Base-by-base conservation (phyloP, 2,113 vertebrate genomes). In the Oreotragus oreotragus region DNA sequence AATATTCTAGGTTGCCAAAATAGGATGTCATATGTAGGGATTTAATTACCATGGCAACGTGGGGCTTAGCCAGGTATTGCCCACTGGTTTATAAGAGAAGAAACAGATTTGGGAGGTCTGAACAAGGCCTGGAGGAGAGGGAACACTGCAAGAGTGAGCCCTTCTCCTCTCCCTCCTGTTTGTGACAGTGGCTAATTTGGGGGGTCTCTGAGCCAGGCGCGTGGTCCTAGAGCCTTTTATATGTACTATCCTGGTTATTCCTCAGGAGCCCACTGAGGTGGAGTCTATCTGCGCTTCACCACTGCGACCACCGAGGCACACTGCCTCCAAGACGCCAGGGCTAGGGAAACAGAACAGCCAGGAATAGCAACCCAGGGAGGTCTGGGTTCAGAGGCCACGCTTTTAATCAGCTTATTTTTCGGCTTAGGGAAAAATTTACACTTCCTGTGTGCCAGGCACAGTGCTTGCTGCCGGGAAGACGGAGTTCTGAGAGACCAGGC, bases 121-220 rank as follows among this genome's bases (percentile, higher is more conserved):
- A 60, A 45, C 5, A 49, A 28, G 43, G 11, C 25, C 19, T 55
- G 30, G 64, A 28, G 14, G 25, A 12, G 53, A 30, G 3, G 1
- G 6, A 14, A 23, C 1, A 64, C n/a, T 45, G 2, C 0, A 88
- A 5, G 1, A 9, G 27, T 1, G 27, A 1, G 6, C 1, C 17
- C 3, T 77, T 23, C 10, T 51, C 27, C n/a, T 80, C 49, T 25
- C 43, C 1, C 27, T 43, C 27, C 1, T 85, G 4, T 60, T 21
- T 55, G 11, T 88, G 30, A 53, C 0, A 43, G 25, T 9, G 21
- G 49, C 12, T 55, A 33, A 77, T 10, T 89, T 70, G 51, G 10
- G 47, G 13, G 36, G 16, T 45, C 0, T 30, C 4, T 73, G 23
- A 45, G 7, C 6, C 21, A 51, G 10, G 12, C 25, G 16, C 28